phyloP scores from a whole-genome alignment of 2,797 vertebrate species.

The Florisuga fusca region DNA sequence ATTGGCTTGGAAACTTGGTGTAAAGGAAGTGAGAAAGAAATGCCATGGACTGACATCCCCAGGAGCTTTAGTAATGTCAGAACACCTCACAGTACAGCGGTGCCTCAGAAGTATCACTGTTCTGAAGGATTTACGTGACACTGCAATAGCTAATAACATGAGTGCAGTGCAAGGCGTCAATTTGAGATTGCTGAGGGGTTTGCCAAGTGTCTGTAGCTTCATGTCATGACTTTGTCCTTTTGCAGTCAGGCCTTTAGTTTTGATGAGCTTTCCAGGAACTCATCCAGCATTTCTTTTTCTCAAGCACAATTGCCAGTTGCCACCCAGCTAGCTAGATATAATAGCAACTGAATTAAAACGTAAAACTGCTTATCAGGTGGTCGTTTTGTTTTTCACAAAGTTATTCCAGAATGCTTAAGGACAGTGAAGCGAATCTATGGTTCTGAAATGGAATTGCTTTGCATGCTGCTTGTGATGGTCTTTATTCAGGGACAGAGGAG shows the following conservation, averaged over 20 bases:
- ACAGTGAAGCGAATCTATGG: not conserved
- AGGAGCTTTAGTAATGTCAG: slow-evolving; percentile 14
- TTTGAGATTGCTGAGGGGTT: not conserved
- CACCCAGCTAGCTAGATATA: not conserved
- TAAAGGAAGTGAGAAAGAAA: not conserved
- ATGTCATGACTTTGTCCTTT: not conserved
- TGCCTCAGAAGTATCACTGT: not conserved
- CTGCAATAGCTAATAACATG: not conserved
- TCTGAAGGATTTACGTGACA: not conserved
- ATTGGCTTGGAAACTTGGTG: not conserved
- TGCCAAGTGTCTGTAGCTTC: not conserved
- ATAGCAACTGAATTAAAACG: not conserved
- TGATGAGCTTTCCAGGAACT: not conserved
- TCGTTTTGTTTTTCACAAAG: not conserved
- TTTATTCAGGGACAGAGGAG: not conserved
- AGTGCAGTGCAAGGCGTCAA: not conserved
- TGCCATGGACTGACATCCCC: not conserved
- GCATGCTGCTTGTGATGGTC: not conserved
- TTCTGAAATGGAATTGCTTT: not conserved
- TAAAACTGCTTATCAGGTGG: not conserved
- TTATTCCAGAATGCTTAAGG: not conserved
- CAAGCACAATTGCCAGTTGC: not conserved
- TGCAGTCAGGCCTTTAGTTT: not conserved
- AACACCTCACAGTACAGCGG: not conserved
- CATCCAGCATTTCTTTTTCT: not conserved